Percentiles rank a stretch among this genome's conserved stretches.
These are phyloP conservation scores for Tichodroma muraria DNA, from an alignment of 2,113 vertebrate species.

Conservation along the genomic window DNA sequence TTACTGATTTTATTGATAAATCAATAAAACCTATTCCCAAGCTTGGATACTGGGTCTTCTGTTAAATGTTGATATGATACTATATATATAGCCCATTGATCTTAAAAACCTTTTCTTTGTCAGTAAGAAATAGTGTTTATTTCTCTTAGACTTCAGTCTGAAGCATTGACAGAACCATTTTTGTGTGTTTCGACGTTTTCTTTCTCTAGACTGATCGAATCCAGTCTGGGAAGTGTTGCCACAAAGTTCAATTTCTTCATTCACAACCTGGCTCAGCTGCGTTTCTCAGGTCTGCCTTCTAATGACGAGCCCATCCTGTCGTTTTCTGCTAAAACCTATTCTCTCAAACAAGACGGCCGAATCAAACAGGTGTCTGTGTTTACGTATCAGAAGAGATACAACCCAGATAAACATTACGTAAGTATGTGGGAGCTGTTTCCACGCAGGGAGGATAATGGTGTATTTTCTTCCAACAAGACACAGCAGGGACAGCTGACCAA, in stretches of 20 bases:
- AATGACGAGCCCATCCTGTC: slow-evolving; percentile 95
- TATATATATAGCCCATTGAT: background rate
- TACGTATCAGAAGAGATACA: slow-evolving; percentile 98
- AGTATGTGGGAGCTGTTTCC: slow-evolving; percentile 42
- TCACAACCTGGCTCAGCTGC: slow-evolving; percentile 94
- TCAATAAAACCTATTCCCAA: background rate
- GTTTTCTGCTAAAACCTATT: slow-evolving; percentile 92
- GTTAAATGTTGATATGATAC: background rate
- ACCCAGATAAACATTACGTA: slow-evolving; percentile 98
- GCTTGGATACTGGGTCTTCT: background rate
- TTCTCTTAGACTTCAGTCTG: background rate
- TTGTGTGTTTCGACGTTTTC: background rate
- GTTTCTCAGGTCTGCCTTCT: slow-evolving; percentile 92
- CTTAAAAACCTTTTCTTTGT: background rate
- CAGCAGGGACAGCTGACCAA: background rate
- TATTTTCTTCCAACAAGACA: background rate
- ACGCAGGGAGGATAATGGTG: background rate
- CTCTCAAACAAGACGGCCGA: slow-evolving; percentile 89
- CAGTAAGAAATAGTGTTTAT: background rate
- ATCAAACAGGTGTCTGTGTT: slow-evolving; percentile 90
- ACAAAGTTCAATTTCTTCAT: slow-evolving; percentile 99
- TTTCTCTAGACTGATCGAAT: slow-evolving; percentile 87
- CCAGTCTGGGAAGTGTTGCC: slow-evolving; percentile 94
- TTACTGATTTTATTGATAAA: too few species aligned
- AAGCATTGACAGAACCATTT: background rate